Base-by-base conservation (phyloP, 2,888 invertebrate species). In the Eupithecia dodoneata region DNA sequence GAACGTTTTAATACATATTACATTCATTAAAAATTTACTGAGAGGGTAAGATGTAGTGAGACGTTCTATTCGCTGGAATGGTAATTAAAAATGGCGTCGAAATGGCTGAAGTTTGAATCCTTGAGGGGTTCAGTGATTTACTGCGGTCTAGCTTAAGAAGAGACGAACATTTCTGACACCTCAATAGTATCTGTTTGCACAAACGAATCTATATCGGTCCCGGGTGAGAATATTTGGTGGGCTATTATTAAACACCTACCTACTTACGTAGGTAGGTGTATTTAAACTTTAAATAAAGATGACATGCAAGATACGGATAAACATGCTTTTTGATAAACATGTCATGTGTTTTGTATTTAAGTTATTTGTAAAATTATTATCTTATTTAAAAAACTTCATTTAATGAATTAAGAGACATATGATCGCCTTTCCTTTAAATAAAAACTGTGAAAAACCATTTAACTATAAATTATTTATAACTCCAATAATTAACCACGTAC, bases 81-180 rank as follows among this genome's bases (percentile, higher is more conserved):
- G 45, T 67, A 49, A 72, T 72, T 77, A 75, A 73, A 75, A 72
- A 75, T 74, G 72, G 63, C 66, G 73, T 71, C 71, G 63, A 72
- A 74, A 69, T 70, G 13, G 30, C 65, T 52, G 30, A 77, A 74
- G 63, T 77, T 74, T 72, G 42, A 74, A 63, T 63, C 55, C 76
- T 73, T 66, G 66, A 55, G 66, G 73, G 59, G 13, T 47, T 59
- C n/a, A n/a, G 13, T 71, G 66, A 73, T 71, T 71, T 66, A 71
- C 30, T 71, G 55, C 41, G 72, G 63, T 52, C 63, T 71, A 66
- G 71, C 18, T 18, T 70, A 59, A 30, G 66, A 70, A 9, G 45
- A 71, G 55, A 47, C 42, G 3, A 45, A 47, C 47, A 47, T 49
- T 70, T 47, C 47, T 47, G 47, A 66, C 70, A 76, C 55, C 15